A percentile compares a stretch with the other conserved stretches of the same genome.
phyloP scores from a whole-genome alignment of 2,888 invertebrate genomes.

The Dryococelus australis region DNA sequence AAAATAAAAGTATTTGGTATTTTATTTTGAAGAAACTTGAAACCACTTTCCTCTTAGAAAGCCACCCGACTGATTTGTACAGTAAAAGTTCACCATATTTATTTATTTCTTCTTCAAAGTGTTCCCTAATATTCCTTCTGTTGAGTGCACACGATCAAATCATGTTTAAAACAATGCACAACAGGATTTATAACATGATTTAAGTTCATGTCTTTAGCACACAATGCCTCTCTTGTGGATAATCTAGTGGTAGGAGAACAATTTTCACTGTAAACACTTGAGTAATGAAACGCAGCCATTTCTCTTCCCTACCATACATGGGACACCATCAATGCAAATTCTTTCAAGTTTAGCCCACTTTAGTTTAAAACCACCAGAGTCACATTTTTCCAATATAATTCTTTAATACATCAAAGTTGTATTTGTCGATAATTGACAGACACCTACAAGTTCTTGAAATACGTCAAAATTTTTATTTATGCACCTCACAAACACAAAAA shows the following conservation, averaged over 20 bases:
- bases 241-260: background rate
- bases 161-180: background rate
- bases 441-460: background rate
- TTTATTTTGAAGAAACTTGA: constrained; percentile 11
- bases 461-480: background rate
- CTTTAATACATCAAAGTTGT: background rate
- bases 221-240: constrained; percentile 18
- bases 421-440: background rate
- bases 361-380: background rate
- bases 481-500: too few relatives aligned
- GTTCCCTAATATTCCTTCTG: background rate
- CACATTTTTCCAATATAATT: constrained; percentile 17
- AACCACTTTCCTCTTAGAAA: background rate
- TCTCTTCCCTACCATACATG: background rate
- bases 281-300: background rate
- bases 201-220: background rate
- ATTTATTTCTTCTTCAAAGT: constrained; percentile 11
- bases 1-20: background rate
- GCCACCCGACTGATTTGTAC: background rate
- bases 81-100: background rate
- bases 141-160: background rate
- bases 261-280: background rate
- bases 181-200: background rate
- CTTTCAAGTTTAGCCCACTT: background rate
- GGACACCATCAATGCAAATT: background rate